phyloP scores from a whole-genome alignment of 30 jellyfish, hydroid and myxozoan genomes.

The Aurelia sp. region DNA sequence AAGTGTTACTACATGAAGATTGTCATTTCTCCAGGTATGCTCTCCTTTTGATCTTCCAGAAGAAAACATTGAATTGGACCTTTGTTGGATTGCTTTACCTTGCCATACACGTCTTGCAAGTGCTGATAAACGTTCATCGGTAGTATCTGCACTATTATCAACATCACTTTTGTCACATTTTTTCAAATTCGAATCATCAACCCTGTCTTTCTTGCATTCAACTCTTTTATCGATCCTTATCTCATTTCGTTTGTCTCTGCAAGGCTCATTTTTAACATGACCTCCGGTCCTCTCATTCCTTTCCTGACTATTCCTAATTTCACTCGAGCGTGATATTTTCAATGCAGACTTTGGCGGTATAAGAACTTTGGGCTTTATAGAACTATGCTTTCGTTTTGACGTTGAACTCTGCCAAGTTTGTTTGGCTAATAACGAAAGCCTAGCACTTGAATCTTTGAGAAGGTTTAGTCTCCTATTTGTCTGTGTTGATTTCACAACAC shows the following conservation, averaged over 20 bases:
- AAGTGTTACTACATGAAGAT: neutral
- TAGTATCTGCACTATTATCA: neutral
- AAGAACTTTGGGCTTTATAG: no score
- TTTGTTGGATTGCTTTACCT: neutral
- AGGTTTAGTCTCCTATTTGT: neutral
- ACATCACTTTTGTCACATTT: neutral
- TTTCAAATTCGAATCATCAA: neutral
- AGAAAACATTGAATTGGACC: neutral
- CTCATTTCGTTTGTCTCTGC: no score
- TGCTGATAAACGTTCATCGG: neutral
- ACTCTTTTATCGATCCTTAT: no score
- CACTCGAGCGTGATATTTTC: no score
- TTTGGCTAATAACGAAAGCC: constrained; percentile 36
- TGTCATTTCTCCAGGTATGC: neutral
- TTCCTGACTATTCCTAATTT: no score
- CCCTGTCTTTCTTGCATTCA: neutral
- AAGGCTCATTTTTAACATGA: no score
- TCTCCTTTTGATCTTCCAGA: neutral
- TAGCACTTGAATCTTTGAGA: constrained; percentile 21
- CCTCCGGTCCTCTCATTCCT: no score
- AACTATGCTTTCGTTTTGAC: neutral
- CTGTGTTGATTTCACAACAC: neutral
- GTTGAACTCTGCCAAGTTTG: constrained; percentile 29
- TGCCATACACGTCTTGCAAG: neutral
- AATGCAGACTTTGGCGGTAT: no score